Evolutionary conservation across 2,888 invertebrate species (phyloP).

Genomic region (Harpalus rufipes): DNA sequence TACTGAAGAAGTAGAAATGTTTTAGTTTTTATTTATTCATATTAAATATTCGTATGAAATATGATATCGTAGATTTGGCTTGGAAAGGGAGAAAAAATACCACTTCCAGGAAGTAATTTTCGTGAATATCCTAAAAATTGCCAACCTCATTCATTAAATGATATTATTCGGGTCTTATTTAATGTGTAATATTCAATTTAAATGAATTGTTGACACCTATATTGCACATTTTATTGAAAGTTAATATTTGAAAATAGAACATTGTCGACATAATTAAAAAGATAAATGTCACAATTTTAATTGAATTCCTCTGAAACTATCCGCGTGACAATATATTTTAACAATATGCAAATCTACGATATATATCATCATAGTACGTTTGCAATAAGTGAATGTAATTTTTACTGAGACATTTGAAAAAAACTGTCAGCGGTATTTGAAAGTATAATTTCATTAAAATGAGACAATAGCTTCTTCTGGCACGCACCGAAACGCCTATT

Average conservation of each 20-base stretch:
- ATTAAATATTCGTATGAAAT: no score
- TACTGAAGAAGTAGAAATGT: no score
- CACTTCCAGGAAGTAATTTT: no score
- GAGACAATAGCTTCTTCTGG: constrained; percentile 58
- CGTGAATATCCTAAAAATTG: no score
- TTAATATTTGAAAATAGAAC: neutral
- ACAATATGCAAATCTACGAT: constrained; percentile 23
- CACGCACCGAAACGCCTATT: constrained; percentile 59
- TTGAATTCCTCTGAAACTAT: constrained; percentile 24
- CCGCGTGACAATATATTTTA: constrained; percentile 22
- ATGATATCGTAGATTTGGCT: no score
- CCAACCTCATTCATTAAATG: no score
- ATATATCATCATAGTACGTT: constrained; percentile 43
- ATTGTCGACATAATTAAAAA: neutral
- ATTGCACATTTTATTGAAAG: neutral
- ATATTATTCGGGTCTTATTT: no score
- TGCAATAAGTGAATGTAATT: constrained; percentile 42
- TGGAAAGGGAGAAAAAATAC: no score
- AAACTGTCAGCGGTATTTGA: constrained; percentile 61
- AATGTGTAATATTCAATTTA: no score
- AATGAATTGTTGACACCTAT: no score
- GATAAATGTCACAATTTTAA: constrained; percentile 24
- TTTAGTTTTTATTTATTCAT: no score
- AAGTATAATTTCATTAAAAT: constrained; percentile 64
- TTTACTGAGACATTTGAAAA: constrained; percentile 32